Base-by-base conservation (phyloP, 2,888 invertebrate genomes). In the Tinea pellionella region DNA sequence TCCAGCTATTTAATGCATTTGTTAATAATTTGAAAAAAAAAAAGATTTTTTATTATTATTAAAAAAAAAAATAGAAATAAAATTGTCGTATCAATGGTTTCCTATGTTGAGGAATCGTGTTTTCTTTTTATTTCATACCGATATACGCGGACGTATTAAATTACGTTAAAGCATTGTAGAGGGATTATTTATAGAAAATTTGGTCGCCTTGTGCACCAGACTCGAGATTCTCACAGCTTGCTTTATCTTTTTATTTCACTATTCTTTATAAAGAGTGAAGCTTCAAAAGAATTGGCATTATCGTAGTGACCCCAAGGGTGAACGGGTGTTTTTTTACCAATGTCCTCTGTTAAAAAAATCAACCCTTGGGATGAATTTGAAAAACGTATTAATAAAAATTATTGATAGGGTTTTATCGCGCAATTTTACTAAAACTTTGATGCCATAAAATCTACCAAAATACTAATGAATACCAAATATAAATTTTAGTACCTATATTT, bases 151-250 rank as follows among this genome's bases (percentile, higher is more conserved):
- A 78, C 77, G 82, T 81, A 83, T 84, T 79, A 84, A 84, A 82
- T 84, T 83, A 83, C 85, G 71, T 69, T 68, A 69, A 70, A 68
- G 75, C 74, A 81, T 85, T 85, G 85, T 86, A 72, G 78, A 72
- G 72, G 80, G 83, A 84, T 84, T 85, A 86, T 85, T 86, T 85
- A 83, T 86, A 85, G 82, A 85, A 82, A 83, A 83, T 81, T 85
- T 79, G 75, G 78, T 70, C 72, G 74, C 80, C 82, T 86, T 85
- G 83, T 85, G 74, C 71, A 57, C 32, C 47, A 18, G 74, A 15
- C 57, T 74, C 74, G 77, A 78, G 72, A 70, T 13, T 47, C 9
- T 47, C n/a, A 4, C 42, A 9, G 6, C 42, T 42, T 42, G n/a
- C 42, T 13, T 13, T 13, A 42, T 42, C n/a, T 47, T 47, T 15